Evolutionary conservation across 2,888 invertebrate genomes (phyloP).

Genomic region (Catocala fraxini): DNA sequence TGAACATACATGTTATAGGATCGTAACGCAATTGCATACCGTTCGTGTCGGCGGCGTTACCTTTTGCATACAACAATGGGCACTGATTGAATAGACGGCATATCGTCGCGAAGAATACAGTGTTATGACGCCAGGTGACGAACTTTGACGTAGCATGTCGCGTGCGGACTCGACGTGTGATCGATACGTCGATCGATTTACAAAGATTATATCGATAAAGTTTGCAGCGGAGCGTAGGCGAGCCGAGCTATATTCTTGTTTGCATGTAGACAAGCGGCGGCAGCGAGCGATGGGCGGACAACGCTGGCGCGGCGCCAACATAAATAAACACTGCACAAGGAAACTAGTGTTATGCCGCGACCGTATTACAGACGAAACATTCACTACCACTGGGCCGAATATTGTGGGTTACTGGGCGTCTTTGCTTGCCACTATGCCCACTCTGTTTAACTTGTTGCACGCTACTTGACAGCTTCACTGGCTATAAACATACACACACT

Average conservation of each 20-base stretch:
- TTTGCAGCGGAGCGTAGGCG: constrained; percentile 72
- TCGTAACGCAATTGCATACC: constrained; percentile 43
- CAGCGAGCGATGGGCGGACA: constrained; percentile 78
- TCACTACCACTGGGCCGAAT: constrained; percentile 85
- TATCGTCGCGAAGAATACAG: constrained; percentile 58
- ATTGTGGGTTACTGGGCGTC: constrained; percentile 86
- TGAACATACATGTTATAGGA: constrained; percentile 33
- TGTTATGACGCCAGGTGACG: constrained; percentile 78
- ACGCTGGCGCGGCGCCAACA: constrained; percentile 82
- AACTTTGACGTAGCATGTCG: constrained; percentile 72
- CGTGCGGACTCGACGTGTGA: constrained; percentile 64
- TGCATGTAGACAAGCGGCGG: constrained; percentile 73
- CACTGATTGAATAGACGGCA: constrained; percentile 66
- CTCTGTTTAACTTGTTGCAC: constrained; percentile 39
- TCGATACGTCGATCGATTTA: constrained; percentile 74
- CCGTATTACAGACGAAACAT: constrained; percentile 87
- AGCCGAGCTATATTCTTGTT: constrained; percentile 72
- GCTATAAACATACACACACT: no score
- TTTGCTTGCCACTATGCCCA: constrained; percentile 43
- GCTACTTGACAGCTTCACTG: constrained; percentile 9
- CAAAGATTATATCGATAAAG: constrained; percentile 71
- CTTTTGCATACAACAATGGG: constrained; percentile 73
- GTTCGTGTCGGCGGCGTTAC: constrained; percentile 46
- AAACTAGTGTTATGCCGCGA: constrained; percentile 87
- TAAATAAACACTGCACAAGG: constrained; percentile 87